phyloP scores from a whole-genome alignment of 1,140 invertebrate species.

The Drosophila leontia region DNA sequence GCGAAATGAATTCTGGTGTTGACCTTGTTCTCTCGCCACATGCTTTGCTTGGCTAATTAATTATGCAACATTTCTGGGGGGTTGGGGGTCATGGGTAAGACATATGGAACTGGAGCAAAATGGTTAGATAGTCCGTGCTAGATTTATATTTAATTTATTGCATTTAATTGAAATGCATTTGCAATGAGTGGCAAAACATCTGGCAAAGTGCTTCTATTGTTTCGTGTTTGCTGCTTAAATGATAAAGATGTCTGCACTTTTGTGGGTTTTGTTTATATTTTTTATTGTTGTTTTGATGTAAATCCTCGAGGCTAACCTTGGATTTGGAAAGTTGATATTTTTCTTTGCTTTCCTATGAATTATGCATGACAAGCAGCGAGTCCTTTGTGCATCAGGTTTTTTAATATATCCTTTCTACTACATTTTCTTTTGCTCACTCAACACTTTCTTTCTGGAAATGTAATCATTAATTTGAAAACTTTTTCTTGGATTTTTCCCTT shows the following conservation, averaged over 20 bases:
- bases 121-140: conserved; percentile 20
- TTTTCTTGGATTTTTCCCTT: background rate
- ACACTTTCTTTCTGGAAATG: conserved; percentile 12
- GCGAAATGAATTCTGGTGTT: conserved; percentile 25
- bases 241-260: conserved; percentile 35
- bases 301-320: conserved; percentile 10
- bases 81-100: conserved; percentile 25
- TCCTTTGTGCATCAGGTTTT: background rate
- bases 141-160: conserved; percentile 62
- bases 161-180: conserved; percentile 70
- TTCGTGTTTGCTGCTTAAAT: conserved; percentile 10
- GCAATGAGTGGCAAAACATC: conserved; percentile 29
- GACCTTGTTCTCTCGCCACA: conserved; percentile 36
- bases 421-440: conserved; percentile 5
- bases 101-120: conserved; percentile 4
- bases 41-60: conserved; percentile 52
- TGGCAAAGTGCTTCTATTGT: conserved; percentile 14
- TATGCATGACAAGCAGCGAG: background rate
- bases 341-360: background rate
- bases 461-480: conserved; percentile 46
- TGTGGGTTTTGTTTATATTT: conserved; percentile 19
- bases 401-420: conserved; percentile 11
- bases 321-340: background rate
- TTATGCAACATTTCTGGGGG: conserved; percentile 47
- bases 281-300: conserved; percentile 22